Conservation (phyloP, 1,140 invertebrate species). For the Drosophila ironensis region DNA sequence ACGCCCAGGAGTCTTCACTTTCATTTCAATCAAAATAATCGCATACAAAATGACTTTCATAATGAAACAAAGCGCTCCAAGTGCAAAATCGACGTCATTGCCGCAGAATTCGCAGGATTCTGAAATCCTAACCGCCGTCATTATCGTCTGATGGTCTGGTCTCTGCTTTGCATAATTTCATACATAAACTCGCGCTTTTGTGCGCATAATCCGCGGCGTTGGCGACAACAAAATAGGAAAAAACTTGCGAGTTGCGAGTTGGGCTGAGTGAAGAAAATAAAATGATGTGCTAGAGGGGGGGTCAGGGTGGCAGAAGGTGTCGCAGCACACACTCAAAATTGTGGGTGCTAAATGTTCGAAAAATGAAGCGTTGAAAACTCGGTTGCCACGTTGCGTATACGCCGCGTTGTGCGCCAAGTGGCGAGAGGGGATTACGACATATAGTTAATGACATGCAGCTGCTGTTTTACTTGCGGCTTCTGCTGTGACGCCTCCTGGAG, state of each 20-base stretch:
- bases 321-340: conserved; percentile 14
- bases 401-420: conserved; percentile 35
- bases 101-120: conserved; percentile 30
- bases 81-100: conserved; percentile 37
- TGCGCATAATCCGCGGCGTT: conserved; percentile 63
- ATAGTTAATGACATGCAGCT: conserved; percentile 79
- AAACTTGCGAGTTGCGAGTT: not conserved
- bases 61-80: conserved; percentile 31
- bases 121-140: conserved; percentile 23
- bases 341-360: conserved; percentile 60
- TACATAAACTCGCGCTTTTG: conserved; percentile 69
- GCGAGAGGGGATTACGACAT: conserved; percentile 58
- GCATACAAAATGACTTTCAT: conserved; percentile 18
- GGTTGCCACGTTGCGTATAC: conserved; percentile 55
- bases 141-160: conserved; percentile 26
- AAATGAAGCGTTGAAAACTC: conserved; percentile 74
- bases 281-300: conserved; percentile 8
- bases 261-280: conserved; percentile 12
- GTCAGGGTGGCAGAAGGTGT: too few species aligned
- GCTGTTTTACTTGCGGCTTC: conserved; percentile 52
- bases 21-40: conserved; percentile 43
- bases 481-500: not conserved
- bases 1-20: conserved; percentile 14
- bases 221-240: conserved; percentile 49
- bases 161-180: conserved; percentile 65